Base-by-base conservation (phyloP, 2,888 invertebrate genomes). In the Taenaris catops region DNA sequence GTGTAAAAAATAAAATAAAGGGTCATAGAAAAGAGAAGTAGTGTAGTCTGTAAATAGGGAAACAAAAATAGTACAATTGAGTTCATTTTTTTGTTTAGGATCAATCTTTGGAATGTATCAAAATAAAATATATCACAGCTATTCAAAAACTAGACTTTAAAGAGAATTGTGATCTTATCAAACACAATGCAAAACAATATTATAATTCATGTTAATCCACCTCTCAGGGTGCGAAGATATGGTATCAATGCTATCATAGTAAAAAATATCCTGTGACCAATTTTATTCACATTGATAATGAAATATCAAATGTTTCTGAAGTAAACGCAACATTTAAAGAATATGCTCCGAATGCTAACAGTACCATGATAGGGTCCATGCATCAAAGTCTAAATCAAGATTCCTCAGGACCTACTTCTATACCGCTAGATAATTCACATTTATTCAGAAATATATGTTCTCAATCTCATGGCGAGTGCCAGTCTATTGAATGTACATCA, bases 201-300 rank as follows among this genome's bases (percentile, higher is more conserved):
- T 67, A 64, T 44, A 63, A 47, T n/a, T n/a, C n/a, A n/a, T 48
- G 18, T 19, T 7, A 19, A 19, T n/a, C 48, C 58, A 58, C 52
- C 58, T 59, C 70, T 54, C 63, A 86, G 86, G 83, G 71, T 52
- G 53, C 59, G 61, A 78, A 66, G 56, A 48, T 61, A 49, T 84
- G 86, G 84, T 72, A 79, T 58, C 61, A 69, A 53, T 86, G 86
- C 54, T 83, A 81, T 62, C 86, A 84, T 60, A 74, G 65, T 54
- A 63, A 52, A 48, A 74, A 59, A 61, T 74, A 75, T 63, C 86
- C 84, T 41, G 67, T 65, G 7, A 58, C 63, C 35, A 71, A 65
- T 41, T 84, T 76, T 64, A 61, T 66, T n/a, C 78, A 79, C 40
- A 41, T 76, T 52, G 75, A 81, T 61, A 72, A 73, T 51, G 38